phyloP scores from a whole-genome alignment of 92 coral and sea anemone species.

The Zoanthus gigantus region DNA sequence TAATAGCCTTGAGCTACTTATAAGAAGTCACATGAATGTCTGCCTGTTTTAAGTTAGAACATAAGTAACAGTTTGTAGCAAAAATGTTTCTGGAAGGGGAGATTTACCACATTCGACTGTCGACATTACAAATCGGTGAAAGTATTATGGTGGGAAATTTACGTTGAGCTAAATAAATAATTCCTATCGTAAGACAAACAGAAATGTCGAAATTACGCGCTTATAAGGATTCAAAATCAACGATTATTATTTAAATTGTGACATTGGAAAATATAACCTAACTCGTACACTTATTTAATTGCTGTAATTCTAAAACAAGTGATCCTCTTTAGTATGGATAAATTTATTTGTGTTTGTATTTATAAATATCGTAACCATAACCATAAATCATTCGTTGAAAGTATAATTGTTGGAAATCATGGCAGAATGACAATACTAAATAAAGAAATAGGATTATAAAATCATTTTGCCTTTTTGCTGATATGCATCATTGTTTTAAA shows the following conservation, averaged over 20 bases:
- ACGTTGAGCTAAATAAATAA: slow-evolving; percentile 31
- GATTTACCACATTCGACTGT: not conserved
- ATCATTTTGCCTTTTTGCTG: no score
- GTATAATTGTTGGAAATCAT: no score
- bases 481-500: no score
- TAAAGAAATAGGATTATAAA: no score
- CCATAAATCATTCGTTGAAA: no score
- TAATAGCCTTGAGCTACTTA: not conserved
- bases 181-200: slow-evolving; percentile 2
- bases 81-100: not conserved
- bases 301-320: no score
- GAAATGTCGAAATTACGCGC: not conserved
- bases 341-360: no score
- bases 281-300: no score
- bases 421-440: no score
- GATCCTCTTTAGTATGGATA: no score
- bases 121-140: not conserved
- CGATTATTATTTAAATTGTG: slow-evolving; percentile 26
- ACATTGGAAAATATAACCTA: not conserved
- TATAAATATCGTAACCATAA: no score
- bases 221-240: slow-evolving; percentile 28
- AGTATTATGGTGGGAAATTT: not conserved
- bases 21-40: not conserved
- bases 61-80: not conserved
- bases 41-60: not conserved